A percentile compares a stretch with the other conserved stretches of the same genome.
Conservation (phyloP, 2,797 vertebrate genomes). For the Anolis apletophallus region DNA sequence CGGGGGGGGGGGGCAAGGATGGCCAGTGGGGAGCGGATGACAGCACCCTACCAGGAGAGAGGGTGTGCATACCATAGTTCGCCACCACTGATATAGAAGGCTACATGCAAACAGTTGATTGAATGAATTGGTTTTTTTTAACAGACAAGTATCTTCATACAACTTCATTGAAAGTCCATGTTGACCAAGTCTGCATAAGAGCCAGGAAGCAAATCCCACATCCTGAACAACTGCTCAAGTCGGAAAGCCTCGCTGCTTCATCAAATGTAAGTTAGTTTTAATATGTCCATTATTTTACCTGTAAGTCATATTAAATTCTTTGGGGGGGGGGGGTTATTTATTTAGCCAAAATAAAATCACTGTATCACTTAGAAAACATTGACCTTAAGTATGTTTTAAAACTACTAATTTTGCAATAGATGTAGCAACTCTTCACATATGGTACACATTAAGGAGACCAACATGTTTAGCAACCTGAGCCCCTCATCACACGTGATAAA, state of each 20-base stretch:
- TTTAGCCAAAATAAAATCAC: background rate
- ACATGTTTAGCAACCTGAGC: slow-evolving; percentile 1
- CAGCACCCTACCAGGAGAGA: too few species aligned
- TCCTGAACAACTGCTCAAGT: slow-evolving; percentile 34
- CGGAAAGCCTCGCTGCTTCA: slow-evolving; percentile 31
- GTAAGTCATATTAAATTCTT: slow-evolving; percentile 53
- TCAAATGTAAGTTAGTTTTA: slow-evolving; percentile 63
- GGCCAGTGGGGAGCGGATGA: too few species aligned
- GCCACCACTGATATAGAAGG: background rate
- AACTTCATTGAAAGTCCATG: slow-evolving; percentile 39
- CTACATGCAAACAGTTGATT: background rate
- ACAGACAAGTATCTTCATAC: slow-evolving; percentile 45
- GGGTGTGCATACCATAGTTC: too few species aligned
- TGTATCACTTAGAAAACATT: slow-evolving; percentile 8
- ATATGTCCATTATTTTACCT: slow-evolving; percentile 61
- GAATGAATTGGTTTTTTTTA: background rate
- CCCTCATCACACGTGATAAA: background rate
- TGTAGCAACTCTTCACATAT: slow-evolving; percentile 55
- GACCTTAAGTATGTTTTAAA: slow-evolving; percentile 40
- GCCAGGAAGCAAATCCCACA: slow-evolving; percentile 39
- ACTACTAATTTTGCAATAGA: slow-evolving; percentile 58
- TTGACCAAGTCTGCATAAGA: slow-evolving; percentile 26
- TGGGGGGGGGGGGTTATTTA: slow-evolving; percentile 37
- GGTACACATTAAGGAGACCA: slow-evolving; percentile 1
- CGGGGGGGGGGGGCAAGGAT: too few species aligned